Base-by-base conservation (phyloP, 2,113 vertebrate genomes). In the Cottus gobio region DNA sequence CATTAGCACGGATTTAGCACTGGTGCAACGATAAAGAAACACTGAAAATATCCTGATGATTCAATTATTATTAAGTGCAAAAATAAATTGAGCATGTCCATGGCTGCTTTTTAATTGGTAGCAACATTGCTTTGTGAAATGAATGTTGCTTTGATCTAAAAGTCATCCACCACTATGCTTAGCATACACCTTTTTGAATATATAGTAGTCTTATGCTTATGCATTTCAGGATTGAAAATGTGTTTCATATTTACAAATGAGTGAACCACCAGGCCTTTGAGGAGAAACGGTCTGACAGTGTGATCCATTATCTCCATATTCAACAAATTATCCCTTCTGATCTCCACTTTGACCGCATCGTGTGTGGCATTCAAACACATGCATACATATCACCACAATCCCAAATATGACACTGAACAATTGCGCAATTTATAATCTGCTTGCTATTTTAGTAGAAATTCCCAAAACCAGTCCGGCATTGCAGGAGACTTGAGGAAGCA, bases 401-500 rank as follows among this genome's bases (percentile, higher is more conserved):
- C 11, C 15, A 16, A 34, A 52, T 11, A 22, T 30, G 18, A 39
- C 10, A 58, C 48, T 15, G 7, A 63, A 36, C 42, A 24, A n/a
- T 61, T 66, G 50, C 28, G 3, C 16, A 74, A 62, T 50, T 5
- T 42, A 34, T 64, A 44, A 81, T 61, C 37, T 24, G 56, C 60
- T 60, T 57, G n/a, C 63, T 71, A 71, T 75, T 86, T 79, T 42
- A 66, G 39, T 39, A 66, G 82, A 36, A 81, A 71, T 65, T 52
- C 26, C 42, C n/a, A 44, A 66, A 66, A 77, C 4, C 56, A 61
- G n/a, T 13, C 28, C 22, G 61, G 54, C 64, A 24, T 24, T 80
- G 75, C 79, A 77, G 77, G 77, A 80, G 67, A 76, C 44, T 54
- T 2, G 62, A 85, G 57, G 61, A 90, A 82, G 65, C 54, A 83